phyloP scores from a whole-genome alignment of 2,797 vertebrate species.

The Lithobates sylvaticus region DNA sequence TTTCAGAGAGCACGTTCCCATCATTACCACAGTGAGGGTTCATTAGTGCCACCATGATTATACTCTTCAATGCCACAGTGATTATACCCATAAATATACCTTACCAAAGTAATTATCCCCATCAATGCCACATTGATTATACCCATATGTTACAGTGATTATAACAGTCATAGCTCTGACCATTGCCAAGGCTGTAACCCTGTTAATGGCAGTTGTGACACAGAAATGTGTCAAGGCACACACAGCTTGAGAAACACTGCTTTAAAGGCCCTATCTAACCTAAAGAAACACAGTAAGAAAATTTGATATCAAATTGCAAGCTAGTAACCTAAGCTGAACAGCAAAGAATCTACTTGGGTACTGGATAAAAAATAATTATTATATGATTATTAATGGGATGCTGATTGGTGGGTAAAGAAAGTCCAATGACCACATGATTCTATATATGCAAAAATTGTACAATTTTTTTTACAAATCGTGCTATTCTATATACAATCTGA shows the following conservation, averaged over 20 bases:
- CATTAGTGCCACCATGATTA: not conserved
- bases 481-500: no score
- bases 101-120: not conserved
- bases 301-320: no score
- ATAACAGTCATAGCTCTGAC: not conserved
- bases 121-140: not conserved
- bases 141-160: not conserved
- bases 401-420: no score
- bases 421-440: no score
- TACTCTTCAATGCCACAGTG: not conserved
- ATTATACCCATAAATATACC: not conserved
- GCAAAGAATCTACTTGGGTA: no score
- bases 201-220: not conserved
- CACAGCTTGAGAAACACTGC: not conserved
- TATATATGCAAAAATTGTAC: no score
- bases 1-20: not conserved
- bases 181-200: not conserved
- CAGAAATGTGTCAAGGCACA: not conserved
- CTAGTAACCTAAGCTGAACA: no score
- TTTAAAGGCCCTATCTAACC: no score
- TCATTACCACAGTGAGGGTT: conserved; percentile 1
- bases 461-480: no score
- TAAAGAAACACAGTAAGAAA: no score
- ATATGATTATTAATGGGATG: no score
- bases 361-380: no score